A percentile compares a stretch with the other conserved stretches of the same genome.
Conservation (phyloP, 2,888 invertebrate species). For the Periphyllus acericola region DNA sequence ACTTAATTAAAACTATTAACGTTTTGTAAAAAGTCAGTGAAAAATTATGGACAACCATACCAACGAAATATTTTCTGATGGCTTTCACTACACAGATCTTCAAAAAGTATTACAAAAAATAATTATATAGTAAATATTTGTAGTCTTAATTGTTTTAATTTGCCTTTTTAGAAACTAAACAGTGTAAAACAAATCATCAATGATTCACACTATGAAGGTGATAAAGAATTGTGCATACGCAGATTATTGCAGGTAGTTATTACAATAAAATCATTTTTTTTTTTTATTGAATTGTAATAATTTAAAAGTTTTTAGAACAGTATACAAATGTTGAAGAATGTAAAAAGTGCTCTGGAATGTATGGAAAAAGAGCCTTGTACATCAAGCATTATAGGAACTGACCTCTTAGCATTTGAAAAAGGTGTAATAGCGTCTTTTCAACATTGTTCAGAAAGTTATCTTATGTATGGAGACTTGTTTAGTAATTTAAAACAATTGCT, state of each 20-base stretch:
- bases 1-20: no score
- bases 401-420: constrained; percentile 24
- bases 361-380: background rate
- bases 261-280: background rate
- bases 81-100: background rate
- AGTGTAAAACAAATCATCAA: background rate
- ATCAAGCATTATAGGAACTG: background rate
- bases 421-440: constrained; percentile 11
- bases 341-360: constrained; percentile 14
- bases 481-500: constrained; percentile 7
- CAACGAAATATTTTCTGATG: background rate
- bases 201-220: constrained; percentile 11
- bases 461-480: constrained; percentile 23
- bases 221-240: background rate
- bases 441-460: constrained; percentile 45
- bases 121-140: background rate
- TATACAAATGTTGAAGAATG: constrained; percentile 15
- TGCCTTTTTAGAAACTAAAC: constrained; percentile 15
- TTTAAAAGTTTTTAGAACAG: constrained; percentile 8
- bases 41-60: constrained; percentile 29
- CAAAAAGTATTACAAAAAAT: constrained; percentile 14
- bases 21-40: no score
- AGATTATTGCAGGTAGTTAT: constrained; percentile 33
- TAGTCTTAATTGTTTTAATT: background rate
- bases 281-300: background rate